Percentiles rank a stretch among this genome's conserved stretches.
phyloP scores from a whole-genome alignment of 2,113 vertebrate species.

The Bos javanicus region DNA sequence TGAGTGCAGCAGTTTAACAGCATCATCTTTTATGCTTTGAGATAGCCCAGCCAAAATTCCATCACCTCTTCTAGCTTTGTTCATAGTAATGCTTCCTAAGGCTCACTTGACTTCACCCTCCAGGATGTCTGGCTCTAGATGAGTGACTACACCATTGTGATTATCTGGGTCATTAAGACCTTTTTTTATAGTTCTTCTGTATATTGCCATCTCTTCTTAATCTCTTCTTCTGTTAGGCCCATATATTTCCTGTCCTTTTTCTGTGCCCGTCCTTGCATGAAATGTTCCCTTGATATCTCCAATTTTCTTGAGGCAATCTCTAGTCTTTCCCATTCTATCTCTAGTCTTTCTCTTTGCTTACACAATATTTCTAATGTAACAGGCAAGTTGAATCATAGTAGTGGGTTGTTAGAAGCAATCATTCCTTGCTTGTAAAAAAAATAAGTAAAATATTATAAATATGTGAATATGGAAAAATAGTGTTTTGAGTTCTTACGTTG shows the following conservation, averaged over 20 bases:
- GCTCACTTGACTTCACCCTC: not conserved
- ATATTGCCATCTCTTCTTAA: not conserved
- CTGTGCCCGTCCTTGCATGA: not conserved
- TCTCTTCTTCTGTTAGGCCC: not conserved
- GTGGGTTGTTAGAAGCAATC: not conserved
- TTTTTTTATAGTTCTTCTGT: not conserved
- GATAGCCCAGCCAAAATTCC: not conserved
- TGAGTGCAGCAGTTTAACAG: not conserved
- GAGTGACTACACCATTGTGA: not conserved
- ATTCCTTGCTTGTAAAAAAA: not conserved
- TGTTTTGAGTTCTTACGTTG: not conserved
- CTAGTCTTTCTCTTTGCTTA: not conserved
- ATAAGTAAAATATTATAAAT: constrained; percentile 28
- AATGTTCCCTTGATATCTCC: not conserved
- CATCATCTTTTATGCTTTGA: not conserved
- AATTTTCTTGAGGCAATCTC: not conserved
- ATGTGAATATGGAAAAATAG: not conserved
- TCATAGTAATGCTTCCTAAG: not conserved
- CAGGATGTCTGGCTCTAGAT: not conserved
- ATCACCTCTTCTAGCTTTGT: not conserved
- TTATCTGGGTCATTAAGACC: not conserved
- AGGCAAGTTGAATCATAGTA: not conserved
- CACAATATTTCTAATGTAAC: not conserved
- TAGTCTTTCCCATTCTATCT: not conserved
- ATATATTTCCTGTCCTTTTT: not conserved